These are phyloP conservation scores for Crocallis elinguaria DNA, from an alignment of 2,888 invertebrate genomes.

Conservation along the genomic window DNA sequence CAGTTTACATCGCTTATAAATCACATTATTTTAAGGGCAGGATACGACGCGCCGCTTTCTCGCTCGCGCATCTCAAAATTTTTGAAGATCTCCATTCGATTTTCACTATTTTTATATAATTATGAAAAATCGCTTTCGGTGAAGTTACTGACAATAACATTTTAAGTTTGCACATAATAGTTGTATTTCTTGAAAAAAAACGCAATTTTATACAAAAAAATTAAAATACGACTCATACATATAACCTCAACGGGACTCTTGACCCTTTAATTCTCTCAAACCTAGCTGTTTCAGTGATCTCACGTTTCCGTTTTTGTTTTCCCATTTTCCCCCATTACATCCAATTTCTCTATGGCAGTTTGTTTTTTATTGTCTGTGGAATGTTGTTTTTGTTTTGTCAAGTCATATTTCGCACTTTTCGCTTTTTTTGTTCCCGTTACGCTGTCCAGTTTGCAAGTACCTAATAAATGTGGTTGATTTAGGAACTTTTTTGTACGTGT, in stretches of 20 bases:
- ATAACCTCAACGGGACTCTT: conserved; percentile 15
- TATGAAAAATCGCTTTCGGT: too few species aligned
- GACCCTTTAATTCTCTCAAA: conserved; percentile 4
- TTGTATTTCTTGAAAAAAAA: too few species aligned
- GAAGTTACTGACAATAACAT: too few species aligned
- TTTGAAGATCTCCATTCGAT: too few species aligned
- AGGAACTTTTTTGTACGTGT: conserved; percentile 16
- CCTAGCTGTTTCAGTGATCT: conserved; percentile 28
- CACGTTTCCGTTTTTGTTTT: conserved; percentile 37
- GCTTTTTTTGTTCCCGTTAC: conserved; percentile 4
- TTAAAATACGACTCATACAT: background rate
- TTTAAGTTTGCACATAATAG: too few species aligned
- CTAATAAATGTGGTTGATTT: conserved; percentile 29
- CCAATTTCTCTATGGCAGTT: conserved; percentile 42
- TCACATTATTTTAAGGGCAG: too few species aligned
- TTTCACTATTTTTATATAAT: too few species aligned
- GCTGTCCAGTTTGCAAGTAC: conserved; percentile 12
- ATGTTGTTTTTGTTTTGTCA: conserved; percentile 37
- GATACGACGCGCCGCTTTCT: too few species aligned
- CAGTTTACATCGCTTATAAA: too few species aligned
- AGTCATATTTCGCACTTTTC: conserved; percentile 35
- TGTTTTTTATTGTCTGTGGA: conserved; percentile 42
- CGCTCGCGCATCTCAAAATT: too few species aligned
- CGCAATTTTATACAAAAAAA: too few species aligned
- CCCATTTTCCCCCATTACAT: conserved; percentile 43